phyloP scores from a whole-genome alignment of 1,140 invertebrate species.

The Pseudomyrmex cubaensis region DNA sequence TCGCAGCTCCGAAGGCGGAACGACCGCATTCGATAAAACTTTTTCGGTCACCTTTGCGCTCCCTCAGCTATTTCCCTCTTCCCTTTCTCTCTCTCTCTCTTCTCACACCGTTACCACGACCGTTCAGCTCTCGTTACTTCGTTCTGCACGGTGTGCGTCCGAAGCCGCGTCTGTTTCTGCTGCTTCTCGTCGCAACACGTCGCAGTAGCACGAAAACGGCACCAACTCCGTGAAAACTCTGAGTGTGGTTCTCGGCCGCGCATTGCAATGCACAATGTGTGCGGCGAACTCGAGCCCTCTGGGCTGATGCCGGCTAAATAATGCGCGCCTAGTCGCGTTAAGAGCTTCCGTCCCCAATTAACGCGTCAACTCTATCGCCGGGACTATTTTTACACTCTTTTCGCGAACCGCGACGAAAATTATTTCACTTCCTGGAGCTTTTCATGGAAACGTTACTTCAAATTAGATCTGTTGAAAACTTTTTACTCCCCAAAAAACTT shows the following conservation, averaged over 20 bases:
- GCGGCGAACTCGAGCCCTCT: constrained; percentile 32
- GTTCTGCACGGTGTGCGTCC: constrained; percentile 7
- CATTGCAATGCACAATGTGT: constrained; percentile 63
- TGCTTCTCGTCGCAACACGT: constrained; percentile 31
- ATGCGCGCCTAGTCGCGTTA: constrained; percentile 52
- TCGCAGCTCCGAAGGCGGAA: constrained; percentile 70
- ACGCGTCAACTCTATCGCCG: constrained; percentile 67
- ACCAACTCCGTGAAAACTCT: constrained; percentile 66
- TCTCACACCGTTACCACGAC: neutral
- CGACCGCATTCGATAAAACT: constrained; percentile 80
- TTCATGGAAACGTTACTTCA: constrained; percentile 26
- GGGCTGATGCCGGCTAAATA: constrained; percentile 61
- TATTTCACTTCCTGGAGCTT: constrained; percentile 24
- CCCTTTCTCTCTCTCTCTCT: neutral
- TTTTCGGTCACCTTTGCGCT: constrained; percentile 68
- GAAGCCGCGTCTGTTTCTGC: constrained; percentile 43
- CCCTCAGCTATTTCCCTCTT: constrained; percentile 17
- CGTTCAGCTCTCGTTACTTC: constrained; percentile 18
- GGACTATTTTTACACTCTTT: constrained; percentile 31
- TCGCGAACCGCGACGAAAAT: constrained; percentile 16
- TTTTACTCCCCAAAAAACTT: neutral
- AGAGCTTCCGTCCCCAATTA: constrained; percentile 67
- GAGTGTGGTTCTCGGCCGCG: constrained; percentile 60
- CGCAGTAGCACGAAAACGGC: constrained; percentile 60
- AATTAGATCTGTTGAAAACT: neutral